Evolutionary conservation across 2,113 vertebrate genomes (phyloP), one percentile per base, ranked within the genome.

Genomic region (Coreoperca whiteheadi): DNA sequence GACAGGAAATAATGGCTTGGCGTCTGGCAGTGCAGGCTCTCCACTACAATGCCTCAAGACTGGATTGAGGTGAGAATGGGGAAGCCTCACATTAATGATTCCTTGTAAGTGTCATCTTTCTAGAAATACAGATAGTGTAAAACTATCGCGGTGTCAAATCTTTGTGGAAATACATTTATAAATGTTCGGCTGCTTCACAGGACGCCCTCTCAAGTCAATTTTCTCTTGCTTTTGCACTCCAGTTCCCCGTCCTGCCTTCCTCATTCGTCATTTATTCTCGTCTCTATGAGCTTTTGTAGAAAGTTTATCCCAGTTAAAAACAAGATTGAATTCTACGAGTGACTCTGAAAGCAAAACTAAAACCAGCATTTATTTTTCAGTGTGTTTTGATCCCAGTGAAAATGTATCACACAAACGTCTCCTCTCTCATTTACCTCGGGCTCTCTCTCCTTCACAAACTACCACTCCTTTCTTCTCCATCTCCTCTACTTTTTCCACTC

Each of bases 1-100:
- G 85, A 88, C 82, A 85, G 79, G 82, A 84, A 93, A 93, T 90
- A 93, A 93, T 89, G 81, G 85, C 85, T 84, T 8, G 53, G 79
- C 63, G 83, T 89, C 89, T 87, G 83, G 69, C 79, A 79, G 85
- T 80, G 79, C 39, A 20, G 74, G 43, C 75, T 76, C 79, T 79
- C 73, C 30, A 66, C 75, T 77, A 87, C 85, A 84, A 77, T 82
- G 76, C 74, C 67, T 85, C 57, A 50, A 69, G 82, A 46, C 79
- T 61, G 79, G 78, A 85, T 85, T 84, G 86, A 91, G 88, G 88
- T 85, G 81, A 86, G 78, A 86, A 84, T 37, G 64, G 73, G 87
- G 73, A 80, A 82, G 75, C 77, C 46, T 86, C 77, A 64, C 78
- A 85, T 92, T 86, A 88, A 91, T 87, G 87, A 88, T 79, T 91